These are phyloP conservation scores for Recurvirostra avosetta DNA, from an alignment of 2,113 vertebrate species.

Conservation along the genomic window DNA sequence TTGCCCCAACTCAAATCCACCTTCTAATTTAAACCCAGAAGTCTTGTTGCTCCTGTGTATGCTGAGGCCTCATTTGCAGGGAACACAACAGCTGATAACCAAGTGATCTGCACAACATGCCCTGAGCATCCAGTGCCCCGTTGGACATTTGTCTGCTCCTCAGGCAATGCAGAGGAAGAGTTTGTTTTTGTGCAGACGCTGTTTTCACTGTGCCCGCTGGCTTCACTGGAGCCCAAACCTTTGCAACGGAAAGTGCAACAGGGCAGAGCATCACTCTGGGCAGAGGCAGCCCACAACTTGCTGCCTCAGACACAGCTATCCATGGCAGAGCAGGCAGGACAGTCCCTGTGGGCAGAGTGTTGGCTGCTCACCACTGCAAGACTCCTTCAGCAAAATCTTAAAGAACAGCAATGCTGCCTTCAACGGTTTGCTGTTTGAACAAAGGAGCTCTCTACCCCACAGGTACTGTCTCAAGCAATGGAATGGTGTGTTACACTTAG, in stretches of 20 bases:
- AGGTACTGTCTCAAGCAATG: neutral
- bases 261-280: neutral
- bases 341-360: rapidly evolving
- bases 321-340: rapidly evolving
- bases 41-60: rapidly evolving
- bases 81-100: neutral
- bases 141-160: rapidly evolving
- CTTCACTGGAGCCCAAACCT: neutral
- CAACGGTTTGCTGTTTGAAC: neutral
- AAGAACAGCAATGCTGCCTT: neutral
- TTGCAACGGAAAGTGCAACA: neutral
- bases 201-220: neutral
- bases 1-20: too few relatives aligned
- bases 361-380: too few relatives aligned
- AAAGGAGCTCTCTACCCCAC: neutral
- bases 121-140: rapidly evolving
- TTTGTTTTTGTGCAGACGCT: neutral
- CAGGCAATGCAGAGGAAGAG: neutral
- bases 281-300: rapidly evolving
- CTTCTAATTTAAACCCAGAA: neutral
- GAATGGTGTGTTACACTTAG: neutral
- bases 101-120: rapidly evolving
- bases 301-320: neutral
- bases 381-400: neutral
- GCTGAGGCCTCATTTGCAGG: too few relatives aligned